Conservation (phyloP, 30 jellyfish, hydroid and myxozoan genomes). For the Mastigias papua region DNA sequence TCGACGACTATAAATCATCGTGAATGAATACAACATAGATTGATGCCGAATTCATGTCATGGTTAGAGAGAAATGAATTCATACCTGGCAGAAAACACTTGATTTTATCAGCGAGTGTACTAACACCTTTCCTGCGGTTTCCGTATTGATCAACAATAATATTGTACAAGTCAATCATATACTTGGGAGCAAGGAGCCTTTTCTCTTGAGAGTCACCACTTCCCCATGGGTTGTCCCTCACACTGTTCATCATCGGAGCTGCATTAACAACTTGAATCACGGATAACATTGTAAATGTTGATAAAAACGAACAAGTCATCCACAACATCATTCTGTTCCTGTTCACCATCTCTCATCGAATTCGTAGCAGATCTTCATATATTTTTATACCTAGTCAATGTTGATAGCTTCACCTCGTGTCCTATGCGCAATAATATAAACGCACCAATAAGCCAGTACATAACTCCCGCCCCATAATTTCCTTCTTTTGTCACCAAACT, state of each 20-base stretch:
- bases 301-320: not conserved
- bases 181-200: constrained; percentile 59
- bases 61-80: not conserved
- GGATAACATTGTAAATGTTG: not conserved
- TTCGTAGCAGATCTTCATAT: not conserved
- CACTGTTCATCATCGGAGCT: not conserved
- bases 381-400: not conserved
- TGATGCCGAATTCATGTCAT: not conserved
- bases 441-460: constrained; percentile 6
- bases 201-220: constrained; percentile 3
- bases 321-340: not conserved
- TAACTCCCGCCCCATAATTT: constrained; percentile 78
- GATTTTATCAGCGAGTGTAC: constrained; percentile 50
- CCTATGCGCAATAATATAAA: constrained; percentile 32
- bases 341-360: not conserved
- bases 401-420: not conserved
- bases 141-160: constrained; percentile 59
- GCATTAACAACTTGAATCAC: not conserved
- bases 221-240: not conserved
- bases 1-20: not conserved
- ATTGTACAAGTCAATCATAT: constrained; percentile 58
- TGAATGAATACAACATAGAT: not conserved
- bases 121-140: constrained; percentile 30
- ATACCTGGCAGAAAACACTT: constrained; percentile 70
- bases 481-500: constrained; percentile 48